Percentiles rank a stretch among this genome's conserved stretches.
phyloP scores from a whole-genome alignment of 2,888 invertebrate species.

The Slavum lentiscoides region DNA sequence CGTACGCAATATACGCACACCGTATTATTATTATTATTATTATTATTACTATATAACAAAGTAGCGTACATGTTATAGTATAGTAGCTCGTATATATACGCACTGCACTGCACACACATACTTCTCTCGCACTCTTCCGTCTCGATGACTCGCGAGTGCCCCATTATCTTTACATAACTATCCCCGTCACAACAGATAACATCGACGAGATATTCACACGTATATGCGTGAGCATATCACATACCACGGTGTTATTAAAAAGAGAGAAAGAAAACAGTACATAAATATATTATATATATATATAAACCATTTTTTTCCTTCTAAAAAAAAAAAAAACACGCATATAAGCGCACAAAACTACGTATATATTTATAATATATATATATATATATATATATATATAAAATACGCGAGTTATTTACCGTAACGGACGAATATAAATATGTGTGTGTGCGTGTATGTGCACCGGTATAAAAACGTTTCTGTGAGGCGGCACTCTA shows the following conservation, averaged over 20 bases:
- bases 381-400: slow-evolving; percentile 1
- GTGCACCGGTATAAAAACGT: background rate
- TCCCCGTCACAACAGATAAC: slow-evolving; percentile 39
- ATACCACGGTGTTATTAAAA: background rate
- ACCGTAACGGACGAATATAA: slow-evolving; percentile 28
- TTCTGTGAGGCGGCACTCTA: background rate
- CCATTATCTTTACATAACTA: slow-evolving; percentile 43
- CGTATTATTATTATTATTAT: too few relatives aligned
- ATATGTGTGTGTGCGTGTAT: background rate
- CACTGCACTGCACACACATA: background rate
- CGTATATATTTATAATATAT: background rate
- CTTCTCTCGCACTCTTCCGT: slow-evolving; percentile 47
- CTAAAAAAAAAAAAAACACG: background rate
- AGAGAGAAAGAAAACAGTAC: background rate
- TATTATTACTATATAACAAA: too few relatives aligned
- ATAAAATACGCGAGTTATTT: slow-evolving; percentile 36
- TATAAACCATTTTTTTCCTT: background rate
- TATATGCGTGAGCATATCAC: slow-evolving; percentile 39
- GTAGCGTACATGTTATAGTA: too few relatives aligned
- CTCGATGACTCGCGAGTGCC: slow-evolving; percentile 37
- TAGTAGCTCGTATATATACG: too few relatives aligned
- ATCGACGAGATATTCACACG: slow-evolving; percentile 52
- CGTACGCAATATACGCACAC: too few relatives aligned
- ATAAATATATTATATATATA: background rate
- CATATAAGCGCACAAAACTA: background rate